Conservation (phyloP, 2,797 vertebrate genomes). For the Huso huso region DNA sequence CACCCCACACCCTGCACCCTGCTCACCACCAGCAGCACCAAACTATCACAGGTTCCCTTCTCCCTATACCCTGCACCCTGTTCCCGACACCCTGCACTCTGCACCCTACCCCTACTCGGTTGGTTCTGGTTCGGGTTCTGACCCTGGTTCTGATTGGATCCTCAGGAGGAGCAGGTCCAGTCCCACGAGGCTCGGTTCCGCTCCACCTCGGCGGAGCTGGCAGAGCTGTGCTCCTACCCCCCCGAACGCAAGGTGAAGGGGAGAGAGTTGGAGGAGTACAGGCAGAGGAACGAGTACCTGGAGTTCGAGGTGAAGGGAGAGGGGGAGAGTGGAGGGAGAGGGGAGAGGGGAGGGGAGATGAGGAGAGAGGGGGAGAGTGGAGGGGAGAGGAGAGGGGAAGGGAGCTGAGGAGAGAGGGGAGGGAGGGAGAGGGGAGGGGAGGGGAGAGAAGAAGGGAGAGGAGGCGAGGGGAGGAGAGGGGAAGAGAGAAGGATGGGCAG, state of each 20-base stretch:
- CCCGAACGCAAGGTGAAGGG: constrained; percentile 60
- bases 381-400: neutral
- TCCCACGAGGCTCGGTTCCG: constrained; percentile 63
- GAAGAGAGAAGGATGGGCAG: neutral
- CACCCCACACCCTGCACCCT: no score
- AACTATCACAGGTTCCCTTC: no score
- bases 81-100: neutral
- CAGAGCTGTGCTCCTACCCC: constrained; percentile 55
- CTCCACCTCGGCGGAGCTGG: constrained; percentile 55
- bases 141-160: neutral
- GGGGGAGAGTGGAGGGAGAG: neutral
- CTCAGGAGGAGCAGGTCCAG: constrained; percentile 63
- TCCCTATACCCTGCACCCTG: neutral
- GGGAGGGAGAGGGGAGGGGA: neutral
- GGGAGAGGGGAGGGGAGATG: neutral
- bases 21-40: no score
- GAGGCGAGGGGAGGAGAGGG: neutral
- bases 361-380: neutral
- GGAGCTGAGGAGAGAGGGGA: neutral
- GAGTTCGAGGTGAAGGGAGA: constrained; percentile 60
- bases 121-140: no score
- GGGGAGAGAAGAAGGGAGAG: neutral
- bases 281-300: constrained; percentile 65
- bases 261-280: constrained; percentile 61
- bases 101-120: neutral